Evolutionary conservation across 2,797 vertebrate genomes (phyloP).

Genomic region (Oryzias sinensis): DNA sequence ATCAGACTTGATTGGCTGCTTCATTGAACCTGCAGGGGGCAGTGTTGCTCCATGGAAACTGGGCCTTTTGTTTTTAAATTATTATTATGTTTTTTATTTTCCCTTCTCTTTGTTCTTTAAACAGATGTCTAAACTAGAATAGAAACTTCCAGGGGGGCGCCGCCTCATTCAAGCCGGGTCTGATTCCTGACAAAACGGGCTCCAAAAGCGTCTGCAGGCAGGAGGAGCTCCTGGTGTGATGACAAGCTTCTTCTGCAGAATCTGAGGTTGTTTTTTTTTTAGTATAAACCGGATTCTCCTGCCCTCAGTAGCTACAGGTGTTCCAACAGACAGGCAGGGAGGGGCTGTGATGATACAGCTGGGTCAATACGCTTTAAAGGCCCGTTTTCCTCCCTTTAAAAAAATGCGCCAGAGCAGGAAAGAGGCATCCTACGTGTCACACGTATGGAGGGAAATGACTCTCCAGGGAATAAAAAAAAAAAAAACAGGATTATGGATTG

Average conservation of each 20-base stretch:
- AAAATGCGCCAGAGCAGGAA: constrained; percentile 60
- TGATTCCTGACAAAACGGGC: constrained; percentile 25
- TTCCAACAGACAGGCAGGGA: constrained; percentile 19
- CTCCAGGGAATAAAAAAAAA: constrained; percentile 34
- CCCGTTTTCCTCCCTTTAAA: constrained; percentile 47
- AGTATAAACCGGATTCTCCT: too few species aligned
- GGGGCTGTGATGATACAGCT: constrained; percentile 9
- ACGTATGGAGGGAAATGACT: constrained; percentile 48
- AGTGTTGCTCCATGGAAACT: constrained; percentile 42
- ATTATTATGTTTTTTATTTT: neutral
- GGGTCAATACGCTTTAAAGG: constrained; percentile 39
- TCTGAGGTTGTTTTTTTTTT: too few species aligned
- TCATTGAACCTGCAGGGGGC: constrained; percentile 52
- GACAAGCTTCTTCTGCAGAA: too few species aligned
- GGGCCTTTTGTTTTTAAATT: neutral
- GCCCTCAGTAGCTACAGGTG: constrained; percentile 46
- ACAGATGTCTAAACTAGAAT: constrained; percentile 21
- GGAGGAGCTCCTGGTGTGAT: too few species aligned
- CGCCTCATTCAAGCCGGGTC: constrained; percentile 13
- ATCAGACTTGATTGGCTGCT: neutral
- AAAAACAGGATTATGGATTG: constrained; percentile 58
- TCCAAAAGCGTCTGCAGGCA: too few species aligned
- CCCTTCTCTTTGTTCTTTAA: constrained; percentile 42
- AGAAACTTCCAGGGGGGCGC: constrained; percentile 17
- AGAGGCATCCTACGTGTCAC: constrained; percentile 54